Conservation (phyloP, 2,888 invertebrate genomes). For the Lissocephala sabroskyi region DNA sequence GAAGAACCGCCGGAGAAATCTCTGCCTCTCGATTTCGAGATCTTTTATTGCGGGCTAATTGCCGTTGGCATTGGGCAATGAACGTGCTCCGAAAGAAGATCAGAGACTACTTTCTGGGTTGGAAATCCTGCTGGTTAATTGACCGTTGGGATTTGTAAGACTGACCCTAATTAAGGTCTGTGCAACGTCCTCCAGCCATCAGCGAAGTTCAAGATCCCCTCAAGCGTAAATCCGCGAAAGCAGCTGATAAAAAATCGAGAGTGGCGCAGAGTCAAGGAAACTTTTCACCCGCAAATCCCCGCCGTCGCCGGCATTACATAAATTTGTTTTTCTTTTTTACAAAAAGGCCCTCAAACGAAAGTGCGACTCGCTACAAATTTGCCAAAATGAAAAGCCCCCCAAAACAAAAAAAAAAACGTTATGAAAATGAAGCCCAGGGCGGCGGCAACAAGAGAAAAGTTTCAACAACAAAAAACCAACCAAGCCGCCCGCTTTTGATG, state of each 20-base stretch:
- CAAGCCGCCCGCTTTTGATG: conserved; percentile 35
- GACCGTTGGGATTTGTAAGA: too few relatives aligned
- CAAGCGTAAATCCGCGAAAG: conserved; percentile 63
- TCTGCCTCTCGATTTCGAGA: neutral
- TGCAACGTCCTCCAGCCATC: neutral
- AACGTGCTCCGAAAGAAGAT: neutral
- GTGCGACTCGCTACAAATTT: conserved; percentile 24
- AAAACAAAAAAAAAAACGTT: conserved; percentile 7
- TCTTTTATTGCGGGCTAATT: neutral
- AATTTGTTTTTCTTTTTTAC: conserved; percentile 33
- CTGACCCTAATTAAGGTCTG: too few relatives aligned
- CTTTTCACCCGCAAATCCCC: conserved; percentile 6
- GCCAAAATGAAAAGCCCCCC: conserved; percentile 24
- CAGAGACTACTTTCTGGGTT: neutral
- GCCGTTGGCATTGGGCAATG: too few relatives aligned
- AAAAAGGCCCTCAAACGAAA: conserved; percentile 42
- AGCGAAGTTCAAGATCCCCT: conserved; percentile 50
- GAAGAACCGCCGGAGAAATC: neutral
- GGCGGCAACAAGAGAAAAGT: conserved; percentile 28
- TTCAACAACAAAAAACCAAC: conserved; percentile 28
- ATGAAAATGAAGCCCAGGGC: neutral
- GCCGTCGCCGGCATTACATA: conserved; percentile 35
- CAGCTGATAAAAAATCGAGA: conserved; percentile 32
- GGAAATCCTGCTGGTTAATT: neutral
- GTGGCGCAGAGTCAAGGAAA: conserved; percentile 28